Conservation (phyloP, 2,888 invertebrate genomes). For the Tenthredo amoena region DNA sequence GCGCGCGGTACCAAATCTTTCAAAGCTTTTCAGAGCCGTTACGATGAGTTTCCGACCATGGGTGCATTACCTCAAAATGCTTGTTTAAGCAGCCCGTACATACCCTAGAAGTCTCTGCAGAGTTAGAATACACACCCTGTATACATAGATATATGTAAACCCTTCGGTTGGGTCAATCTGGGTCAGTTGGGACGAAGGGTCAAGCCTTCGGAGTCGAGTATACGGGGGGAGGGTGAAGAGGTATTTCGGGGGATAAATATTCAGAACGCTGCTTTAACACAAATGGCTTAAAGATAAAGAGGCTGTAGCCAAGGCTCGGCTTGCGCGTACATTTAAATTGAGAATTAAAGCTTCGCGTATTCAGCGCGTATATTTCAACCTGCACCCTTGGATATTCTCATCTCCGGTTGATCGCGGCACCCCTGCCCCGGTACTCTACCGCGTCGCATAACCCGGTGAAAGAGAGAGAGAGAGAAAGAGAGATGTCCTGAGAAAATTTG, state of each 20-base stretch:
- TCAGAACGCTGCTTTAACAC: constrained; percentile 27
- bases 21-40: too few species aligned
- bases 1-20: too few species aligned
- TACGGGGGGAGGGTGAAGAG: neutral
- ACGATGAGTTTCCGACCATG: too few species aligned
- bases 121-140: neutral
- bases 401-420: constrained; percentile 37
- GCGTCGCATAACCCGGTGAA: neutral
- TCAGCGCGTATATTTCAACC: constrained; percentile 11
- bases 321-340: constrained; percentile 41
- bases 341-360: constrained; percentile 24
- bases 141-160: neutral
- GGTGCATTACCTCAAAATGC: too few species aligned
- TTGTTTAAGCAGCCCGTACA: too few species aligned
- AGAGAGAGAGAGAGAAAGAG: neutral
- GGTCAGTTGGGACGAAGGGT: constrained; percentile 18
- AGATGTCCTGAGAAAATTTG: neutral
- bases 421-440: neutral
- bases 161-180: constrained; percentile 3
- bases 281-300: constrained; percentile 44
- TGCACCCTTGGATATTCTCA: constrained; percentile 32
- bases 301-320: constrained; percentile 18
- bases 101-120: too few species aligned
- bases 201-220: constrained; percentile 4
- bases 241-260: neutral